phyloP scores from a whole-genome alignment of 2,888 invertebrate species.

The Drosophila macrospina region DNA sequence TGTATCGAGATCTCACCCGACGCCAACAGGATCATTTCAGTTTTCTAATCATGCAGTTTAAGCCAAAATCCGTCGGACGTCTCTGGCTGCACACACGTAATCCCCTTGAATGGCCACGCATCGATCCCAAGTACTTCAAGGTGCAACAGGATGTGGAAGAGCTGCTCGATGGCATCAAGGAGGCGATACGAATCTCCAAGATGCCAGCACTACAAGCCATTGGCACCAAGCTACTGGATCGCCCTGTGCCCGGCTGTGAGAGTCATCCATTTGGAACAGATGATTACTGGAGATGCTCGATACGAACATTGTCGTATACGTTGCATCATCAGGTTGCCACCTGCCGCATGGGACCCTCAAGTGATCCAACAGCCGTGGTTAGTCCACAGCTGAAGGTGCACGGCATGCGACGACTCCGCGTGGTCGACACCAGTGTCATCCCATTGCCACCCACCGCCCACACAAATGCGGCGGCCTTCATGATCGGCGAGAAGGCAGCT shows the following conservation, averaged over 20 bases:
- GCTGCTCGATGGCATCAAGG: slow-evolving; percentile 88
- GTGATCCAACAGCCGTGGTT: slow-evolving; percentile 88
- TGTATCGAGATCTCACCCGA: slow-evolving; percentile 87
- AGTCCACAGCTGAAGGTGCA: slow-evolving; percentile 88
- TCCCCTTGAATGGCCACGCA: slow-evolving; percentile 87
- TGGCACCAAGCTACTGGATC: slow-evolving; percentile 86
- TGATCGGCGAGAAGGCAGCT: slow-evolving; percentile 90
- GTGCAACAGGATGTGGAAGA: slow-evolving; percentile 86
- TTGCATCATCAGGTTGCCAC: slow-evolving; percentile 89
- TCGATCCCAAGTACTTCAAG: slow-evolving; percentile 88
- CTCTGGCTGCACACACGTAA: slow-evolving; percentile 89
- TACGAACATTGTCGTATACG: slow-evolving; percentile 87
- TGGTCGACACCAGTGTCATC: slow-evolving; percentile 90
- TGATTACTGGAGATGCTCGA: slow-evolving; percentile 90
- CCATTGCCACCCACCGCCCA: slow-evolving; percentile 89
- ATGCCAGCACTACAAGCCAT: slow-evolving; percentile 88
- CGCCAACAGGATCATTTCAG: slow-evolving; percentile 87
- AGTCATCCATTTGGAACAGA: slow-evolving; percentile 87
- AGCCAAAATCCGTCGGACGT: slow-evolving; percentile 91
- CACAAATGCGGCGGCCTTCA: slow-evolving; percentile 89
- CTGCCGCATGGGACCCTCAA: slow-evolving; percentile 89
- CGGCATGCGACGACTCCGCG: slow-evolving; percentile 87
- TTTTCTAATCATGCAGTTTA: slow-evolving; percentile 89
- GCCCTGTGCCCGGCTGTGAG: slow-evolving; percentile 87
- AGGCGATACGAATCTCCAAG: slow-evolving; percentile 87